phyloP scores from a whole-genome alignment of 1,140 invertebrate species.

The Diplogasteroides magnus region DNA sequence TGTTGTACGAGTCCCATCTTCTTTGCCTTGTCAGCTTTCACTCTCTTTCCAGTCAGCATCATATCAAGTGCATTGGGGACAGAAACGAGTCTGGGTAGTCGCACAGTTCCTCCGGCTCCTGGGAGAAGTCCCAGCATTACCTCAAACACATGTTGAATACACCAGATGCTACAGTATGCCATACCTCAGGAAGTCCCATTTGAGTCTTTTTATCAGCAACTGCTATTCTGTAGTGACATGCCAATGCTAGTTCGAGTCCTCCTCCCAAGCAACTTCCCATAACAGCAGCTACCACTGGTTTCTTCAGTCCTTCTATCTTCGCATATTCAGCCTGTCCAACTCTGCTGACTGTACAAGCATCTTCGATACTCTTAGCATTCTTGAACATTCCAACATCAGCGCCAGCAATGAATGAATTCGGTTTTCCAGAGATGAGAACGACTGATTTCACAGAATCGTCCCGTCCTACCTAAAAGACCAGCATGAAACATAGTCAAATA shows the following conservation, averaged over 20 bases:
- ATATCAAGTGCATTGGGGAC: constrained; percentile 83
- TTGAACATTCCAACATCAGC: constrained; percentile 77
- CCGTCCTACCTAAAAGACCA: constrained; percentile 33
- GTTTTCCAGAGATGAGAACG: constrained; percentile 90
- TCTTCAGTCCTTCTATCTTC: constrained; percentile 73
- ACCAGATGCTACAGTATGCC: no score
- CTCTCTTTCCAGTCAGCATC: constrained; percentile 80
- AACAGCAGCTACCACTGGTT: constrained; percentile 93
- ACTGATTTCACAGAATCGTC: constrained; percentile 69
- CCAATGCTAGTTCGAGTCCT: constrained; percentile 88
- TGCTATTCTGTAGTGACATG: constrained; percentile 89
- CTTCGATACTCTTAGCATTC: constrained; percentile 71
- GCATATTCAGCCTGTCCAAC: constrained; percentile 67
- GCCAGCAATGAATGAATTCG: constrained; percentile 90
- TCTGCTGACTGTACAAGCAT: constrained; percentile 69
- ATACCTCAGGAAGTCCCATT: constrained; percentile 81
- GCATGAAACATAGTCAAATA: no score
- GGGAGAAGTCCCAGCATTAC: constrained; percentile 87
- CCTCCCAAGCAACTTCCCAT: constrained; percentile 91
- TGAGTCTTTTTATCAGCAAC: constrained; percentile 85
- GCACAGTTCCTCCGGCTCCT: constrained; percentile 88
- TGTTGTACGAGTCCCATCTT: constrained; percentile 87
- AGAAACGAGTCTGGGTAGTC: constrained; percentile 74
- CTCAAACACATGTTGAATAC: no score
- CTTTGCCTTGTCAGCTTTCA: constrained; percentile 69